These are phyloP conservation scores for Lutjanus erythropterus DNA, from an alignment of 2,113 vertebrate species.

Conservation along the genomic window DNA sequence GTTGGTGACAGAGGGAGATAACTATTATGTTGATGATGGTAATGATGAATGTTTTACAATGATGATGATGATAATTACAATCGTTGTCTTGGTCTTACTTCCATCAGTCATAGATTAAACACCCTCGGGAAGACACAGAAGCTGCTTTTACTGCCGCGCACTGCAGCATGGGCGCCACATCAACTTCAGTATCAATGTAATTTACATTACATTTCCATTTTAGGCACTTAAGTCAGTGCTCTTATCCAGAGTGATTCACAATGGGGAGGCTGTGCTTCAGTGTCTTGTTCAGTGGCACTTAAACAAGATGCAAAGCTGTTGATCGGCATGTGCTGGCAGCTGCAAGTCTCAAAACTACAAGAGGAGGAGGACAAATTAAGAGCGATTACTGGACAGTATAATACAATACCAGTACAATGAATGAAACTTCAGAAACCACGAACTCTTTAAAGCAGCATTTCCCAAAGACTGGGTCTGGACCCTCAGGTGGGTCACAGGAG, in stretches of 20 bases:
- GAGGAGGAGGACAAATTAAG: neutral
- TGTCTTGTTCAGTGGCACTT: slow-evolving; percentile 37
- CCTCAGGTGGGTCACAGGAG: too few relatives aligned
- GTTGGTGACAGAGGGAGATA: slow-evolving; percentile 60
- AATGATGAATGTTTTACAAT: slow-evolving; percentile 77
- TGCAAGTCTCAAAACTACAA: neutral
- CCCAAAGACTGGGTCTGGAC: too few relatives aligned
- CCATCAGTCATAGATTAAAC: slow-evolving; percentile 73
- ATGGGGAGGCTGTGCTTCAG: slow-evolving; percentile 13
- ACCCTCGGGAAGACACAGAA: slow-evolving; percentile 43
- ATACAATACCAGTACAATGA: too few relatives aligned
- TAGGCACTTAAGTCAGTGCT: slow-evolving; percentile 37
- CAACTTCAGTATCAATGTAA: slow-evolving; percentile 23
- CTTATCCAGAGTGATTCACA: slow-evolving; percentile 32
- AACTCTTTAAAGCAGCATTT: too few relatives aligned
- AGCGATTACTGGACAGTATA: too few relatives aligned
- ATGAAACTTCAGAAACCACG: too few relatives aligned
- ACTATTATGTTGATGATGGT: slow-evolving; percentile 69
- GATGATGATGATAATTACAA: slow-evolving; percentile 76
- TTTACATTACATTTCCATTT: slow-evolving; percentile 69
- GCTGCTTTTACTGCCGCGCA: slow-evolving; percentile 26
- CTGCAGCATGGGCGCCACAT: slow-evolving; percentile 37
- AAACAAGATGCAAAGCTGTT: slow-evolving; percentile 18
- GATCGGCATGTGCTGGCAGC: slow-evolving; percentile 4
- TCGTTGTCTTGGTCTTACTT: slow-evolving; percentile 61